phyloP scores from a whole-genome alignment of 2,888 invertebrate genomes.

The Caenorhabditis drosophilae region DNA sequence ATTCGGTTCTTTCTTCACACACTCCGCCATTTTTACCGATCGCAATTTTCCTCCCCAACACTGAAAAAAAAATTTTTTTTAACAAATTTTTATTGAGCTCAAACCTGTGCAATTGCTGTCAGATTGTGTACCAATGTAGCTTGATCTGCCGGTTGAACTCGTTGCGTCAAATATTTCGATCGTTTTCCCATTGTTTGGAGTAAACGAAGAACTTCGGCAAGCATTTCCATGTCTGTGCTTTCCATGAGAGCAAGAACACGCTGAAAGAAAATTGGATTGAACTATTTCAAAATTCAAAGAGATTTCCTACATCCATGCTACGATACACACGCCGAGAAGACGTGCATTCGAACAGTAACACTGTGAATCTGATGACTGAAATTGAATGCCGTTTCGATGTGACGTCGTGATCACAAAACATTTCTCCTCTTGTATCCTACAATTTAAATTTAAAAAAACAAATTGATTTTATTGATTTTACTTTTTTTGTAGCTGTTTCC shows the following conservation, averaged over 20 bases:
- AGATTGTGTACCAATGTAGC: conserved; percentile 46
- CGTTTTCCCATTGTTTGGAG: conserved; percentile 61
- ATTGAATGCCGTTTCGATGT: conserved; percentile 12
- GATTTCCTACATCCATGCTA: conserved; percentile 51
- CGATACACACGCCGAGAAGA: conserved; percentile 61
- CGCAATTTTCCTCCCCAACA: conserved; percentile 58
- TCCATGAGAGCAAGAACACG: conserved; percentile 56
- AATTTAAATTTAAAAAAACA: too few species aligned
- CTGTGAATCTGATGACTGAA: conserved; percentile 57
- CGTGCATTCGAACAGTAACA: conserved; percentile 62
- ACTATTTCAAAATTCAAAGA: background rate
- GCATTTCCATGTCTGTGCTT: conserved; percentile 50
- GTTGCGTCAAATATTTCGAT: conserved; percentile 55
- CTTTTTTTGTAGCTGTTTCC: conserved; percentile 36
- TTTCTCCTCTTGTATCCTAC: too few species aligned
- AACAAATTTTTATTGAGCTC: too few species aligned
- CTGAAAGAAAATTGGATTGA: conserved; percentile 24
- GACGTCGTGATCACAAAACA: conserved; percentile 16
- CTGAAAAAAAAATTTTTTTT: too few species aligned
- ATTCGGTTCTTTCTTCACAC: conserved; percentile 29
- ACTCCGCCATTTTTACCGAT: conserved; percentile 53
- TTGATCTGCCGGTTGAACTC: conserved; percentile 43
- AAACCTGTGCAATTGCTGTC: conserved; percentile 58
- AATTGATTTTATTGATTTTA: conserved; percentile 13
- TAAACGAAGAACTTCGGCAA: conserved; percentile 56